A percentile compares a stretch with the other conserved stretches of the same genome.
These are phyloP conservation scores for Thera obeliscata DNA, from an alignment of 2,888 invertebrate species.

Conservation along the genomic window DNA sequence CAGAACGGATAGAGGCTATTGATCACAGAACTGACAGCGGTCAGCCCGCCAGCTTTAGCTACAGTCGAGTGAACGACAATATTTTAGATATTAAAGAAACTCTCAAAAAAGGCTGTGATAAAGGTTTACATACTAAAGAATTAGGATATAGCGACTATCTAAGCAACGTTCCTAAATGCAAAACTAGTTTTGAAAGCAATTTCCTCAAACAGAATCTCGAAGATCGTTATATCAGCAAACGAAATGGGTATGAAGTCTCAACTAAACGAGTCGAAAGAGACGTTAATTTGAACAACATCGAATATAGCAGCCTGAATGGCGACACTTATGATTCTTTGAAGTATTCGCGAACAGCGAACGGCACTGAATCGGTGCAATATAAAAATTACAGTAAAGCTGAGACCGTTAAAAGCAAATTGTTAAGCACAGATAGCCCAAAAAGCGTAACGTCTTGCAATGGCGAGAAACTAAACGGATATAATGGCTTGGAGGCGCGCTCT, in stretches of 20 bases:
- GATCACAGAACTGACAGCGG: conserved; percentile 65
- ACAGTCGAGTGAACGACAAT: conserved; percentile 70
- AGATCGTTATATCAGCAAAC: conserved; percentile 73
- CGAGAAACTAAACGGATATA: conserved; percentile 75
- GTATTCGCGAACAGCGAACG: conserved; percentile 82
- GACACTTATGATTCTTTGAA: conserved; percentile 80
- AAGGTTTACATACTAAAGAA: conserved; percentile 80
- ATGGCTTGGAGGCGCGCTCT: conserved; percentile 65
- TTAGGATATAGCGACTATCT: conserved; percentile 77
- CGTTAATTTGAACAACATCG: conserved; percentile 74
- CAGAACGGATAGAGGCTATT: conserved; percentile 63
- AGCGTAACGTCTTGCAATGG: conserved; percentile 79
- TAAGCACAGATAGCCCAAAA: conserved; percentile 79
- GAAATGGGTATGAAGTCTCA: conserved; percentile 73
- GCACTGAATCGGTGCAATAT: conserved; percentile 80
- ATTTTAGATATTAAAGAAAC: conserved; percentile 79
- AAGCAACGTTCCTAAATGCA: conserved; percentile 83
- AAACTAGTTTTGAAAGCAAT: conserved; percentile 80
- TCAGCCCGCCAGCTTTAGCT: conserved; percentile 70
- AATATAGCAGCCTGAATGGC: conserved; percentile 76
- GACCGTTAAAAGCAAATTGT: conserved; percentile 80
- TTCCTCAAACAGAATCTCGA: conserved; percentile 79
- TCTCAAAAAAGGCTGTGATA: conserved; percentile 82
- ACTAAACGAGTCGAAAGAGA: conserved; percentile 76
- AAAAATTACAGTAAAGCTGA: conserved; percentile 80